Evolutionary conservation across 37 sponge, comb jelly and placozoan genomes (phyloP).

Genomic region (Halisarca cf. caerulea): DNA sequence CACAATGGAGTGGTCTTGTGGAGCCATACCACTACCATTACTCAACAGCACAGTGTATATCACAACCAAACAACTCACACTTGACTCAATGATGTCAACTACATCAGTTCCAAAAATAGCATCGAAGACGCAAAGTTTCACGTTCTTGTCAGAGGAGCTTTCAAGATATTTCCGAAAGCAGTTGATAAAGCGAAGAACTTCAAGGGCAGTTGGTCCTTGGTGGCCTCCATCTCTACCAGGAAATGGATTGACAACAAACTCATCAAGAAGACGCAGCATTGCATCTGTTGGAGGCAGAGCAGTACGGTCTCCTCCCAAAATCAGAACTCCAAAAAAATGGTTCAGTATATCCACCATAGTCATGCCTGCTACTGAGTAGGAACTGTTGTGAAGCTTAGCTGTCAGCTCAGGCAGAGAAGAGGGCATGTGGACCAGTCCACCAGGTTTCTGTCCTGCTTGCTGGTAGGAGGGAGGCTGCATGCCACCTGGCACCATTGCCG

Average conservation of each 20-base stretch:
- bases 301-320: conserved; percentile 14
- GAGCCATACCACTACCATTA: too few relatives aligned
- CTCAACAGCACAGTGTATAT: too few relatives aligned
- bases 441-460: too few relatives aligned
- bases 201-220: background rate
- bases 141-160: conserved; percentile 17
- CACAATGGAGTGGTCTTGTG: too few relatives aligned
- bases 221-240: background rate
- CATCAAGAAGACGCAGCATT: conserved; percentile 24
- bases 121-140: conserved; percentile 61
- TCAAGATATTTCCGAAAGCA: conserved; percentile 41
- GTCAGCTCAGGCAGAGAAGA: conserved; percentile 26
- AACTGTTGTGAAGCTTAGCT: background rate
- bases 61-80: too few relatives aligned
- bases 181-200: conserved; percentile 62
- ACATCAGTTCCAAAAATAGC: conserved; percentile 58
- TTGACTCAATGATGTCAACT: background rate
- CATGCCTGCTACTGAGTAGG: conserved; percentile 9
- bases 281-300: conserved; percentile 15
- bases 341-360: background rate
- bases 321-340: conserved; percentile 22
- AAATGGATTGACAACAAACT: background rate
- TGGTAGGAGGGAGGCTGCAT: too few relatives aligned
- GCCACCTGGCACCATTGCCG: too few relatives aligned
- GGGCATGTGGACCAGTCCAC: background rate